Base-by-base conservation (phyloP, 2,888 invertebrate species). In the Eristalis intricaria region DNA sequence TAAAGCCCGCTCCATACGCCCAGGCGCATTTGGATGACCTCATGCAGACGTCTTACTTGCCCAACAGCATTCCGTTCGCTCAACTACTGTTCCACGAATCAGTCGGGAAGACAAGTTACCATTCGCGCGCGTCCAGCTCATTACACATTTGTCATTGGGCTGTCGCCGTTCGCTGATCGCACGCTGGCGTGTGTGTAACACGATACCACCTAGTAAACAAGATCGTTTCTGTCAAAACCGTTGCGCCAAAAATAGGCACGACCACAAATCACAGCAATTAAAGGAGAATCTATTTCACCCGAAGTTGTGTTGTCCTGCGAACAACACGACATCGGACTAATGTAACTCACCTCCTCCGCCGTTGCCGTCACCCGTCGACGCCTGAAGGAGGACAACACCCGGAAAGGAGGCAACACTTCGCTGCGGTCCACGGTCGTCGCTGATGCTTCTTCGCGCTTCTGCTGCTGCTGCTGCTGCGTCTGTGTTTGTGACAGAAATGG, bases 191-290 rank as follows among this genome's bases (percentile, higher is more conserved):
- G 43, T 82, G 73, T 11, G 78, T 69, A 85, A 83, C 75, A 65
- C 32, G 73, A 86, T 83, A 74, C 60, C 22, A 1, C 26, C 50
- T 26, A 40, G 69, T 70, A 78, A 86, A 86, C 85, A 82, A 77
- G 74, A 65, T 78, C 60, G 50, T 78, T 78, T 74, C 70, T 74
- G 77, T 82, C 69, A 77, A 56, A 86, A 83, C 58, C 11, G 11
- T 40, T 76, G 50, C 65, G 66, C 66, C 58, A 79, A 79, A 79
- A 82, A 70, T 71, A 75, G 79, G 32, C 75, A 71, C 75, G 64
- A 63, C 66, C 86, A 87, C 83, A 87, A 87, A 87, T 87, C 86
- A 87, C 83, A 68, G 78, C 86, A 87, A 87, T 87, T 87, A 87
- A 87, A 56, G 43, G 66, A 32, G 86, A 83, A 83, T 87, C 79